These are phyloP conservation scores for Blera fallax DNA, from an alignment of 2,888 invertebrate species.

Conservation along the genomic window DNA sequence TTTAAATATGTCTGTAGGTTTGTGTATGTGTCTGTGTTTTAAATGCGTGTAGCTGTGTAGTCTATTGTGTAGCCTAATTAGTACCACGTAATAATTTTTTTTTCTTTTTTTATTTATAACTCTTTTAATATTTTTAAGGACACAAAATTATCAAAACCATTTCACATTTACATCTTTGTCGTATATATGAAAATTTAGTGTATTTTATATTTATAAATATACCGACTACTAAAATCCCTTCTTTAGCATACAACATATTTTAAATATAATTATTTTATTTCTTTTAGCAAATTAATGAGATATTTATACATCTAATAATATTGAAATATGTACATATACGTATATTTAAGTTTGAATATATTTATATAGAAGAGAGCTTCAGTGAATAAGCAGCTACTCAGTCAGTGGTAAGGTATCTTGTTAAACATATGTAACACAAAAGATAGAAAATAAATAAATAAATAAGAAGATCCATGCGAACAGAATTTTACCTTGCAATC, in stretches of 20 bases:
- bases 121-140: conserved; percentile 36
- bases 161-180: conserved; percentile 36
- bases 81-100: conserved; percentile 9
- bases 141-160: conserved; percentile 42
- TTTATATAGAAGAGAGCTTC: conserved; percentile 50
- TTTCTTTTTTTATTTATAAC: background rate
- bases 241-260: conserved; percentile 17
- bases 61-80: conserved; percentile 7
- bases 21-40: conserved; percentile 12
- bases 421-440: background rate
- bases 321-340: conserved; percentile 58
- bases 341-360: conserved; percentile 30
- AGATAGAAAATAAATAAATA: conserved; percentile 37
- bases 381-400: conserved; percentile 65
- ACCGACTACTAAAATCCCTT: conserved; percentile 50
- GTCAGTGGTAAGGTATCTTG: conserved; percentile 55
- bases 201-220: conserved; percentile 46
- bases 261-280: conserved; percentile 20
- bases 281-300: conserved; percentile 37
- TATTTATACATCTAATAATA: conserved; percentile 44
- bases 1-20: conserved; percentile 24
- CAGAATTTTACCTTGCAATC: background rate
- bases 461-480: conserved; percentile 6
- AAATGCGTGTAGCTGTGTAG: conserved; percentile 15
- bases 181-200: conserved; percentile 31